These are phyloP conservation scores for Hydriomena furcata DNA, from an alignment of 2,888 invertebrate species.

Conservation along the genomic window DNA sequence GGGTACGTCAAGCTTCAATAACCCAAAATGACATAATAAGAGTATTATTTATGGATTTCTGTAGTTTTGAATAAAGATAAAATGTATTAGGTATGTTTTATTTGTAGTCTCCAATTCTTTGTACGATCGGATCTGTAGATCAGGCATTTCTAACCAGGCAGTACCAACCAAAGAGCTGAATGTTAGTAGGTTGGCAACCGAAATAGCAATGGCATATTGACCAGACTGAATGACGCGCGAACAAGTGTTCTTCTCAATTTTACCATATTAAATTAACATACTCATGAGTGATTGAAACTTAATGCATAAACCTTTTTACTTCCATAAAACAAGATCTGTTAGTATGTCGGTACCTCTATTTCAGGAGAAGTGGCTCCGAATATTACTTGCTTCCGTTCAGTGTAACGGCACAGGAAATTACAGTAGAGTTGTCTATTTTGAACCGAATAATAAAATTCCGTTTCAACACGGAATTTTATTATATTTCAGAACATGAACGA, in stretches of 20 bases:
- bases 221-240: constrained; percentile 35
- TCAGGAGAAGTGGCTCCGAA: constrained; percentile 4
- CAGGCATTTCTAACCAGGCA: neutral
- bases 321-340: neutral
- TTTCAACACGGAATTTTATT: too few relatives aligned
- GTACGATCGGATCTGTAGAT: neutral
- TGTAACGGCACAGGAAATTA: constrained; percentile 19
- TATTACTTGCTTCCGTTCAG: constrained; percentile 14
- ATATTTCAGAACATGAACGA: constrained; percentile 7
- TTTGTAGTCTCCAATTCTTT: neutral
- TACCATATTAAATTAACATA: constrained; percentile 12
- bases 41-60: neutral
- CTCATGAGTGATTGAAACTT: constrained; percentile 10
- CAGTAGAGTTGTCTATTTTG: constrained; percentile 14
- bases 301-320: neutral
- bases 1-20: neutral
- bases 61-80: constrained; percentile 3
- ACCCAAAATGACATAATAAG: neutral
- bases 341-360: neutral
- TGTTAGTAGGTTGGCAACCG: constrained; percentile 53
- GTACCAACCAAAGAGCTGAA: neutral
- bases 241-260: constrained; percentile 25
- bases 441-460: constrained; percentile 4
- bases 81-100: neutral
- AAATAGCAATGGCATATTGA: constrained; percentile 62